These are phyloP conservation scores for Cetonia aurata DNA, from an alignment of 2,888 invertebrate genomes.

Conservation along the genomic window DNA sequence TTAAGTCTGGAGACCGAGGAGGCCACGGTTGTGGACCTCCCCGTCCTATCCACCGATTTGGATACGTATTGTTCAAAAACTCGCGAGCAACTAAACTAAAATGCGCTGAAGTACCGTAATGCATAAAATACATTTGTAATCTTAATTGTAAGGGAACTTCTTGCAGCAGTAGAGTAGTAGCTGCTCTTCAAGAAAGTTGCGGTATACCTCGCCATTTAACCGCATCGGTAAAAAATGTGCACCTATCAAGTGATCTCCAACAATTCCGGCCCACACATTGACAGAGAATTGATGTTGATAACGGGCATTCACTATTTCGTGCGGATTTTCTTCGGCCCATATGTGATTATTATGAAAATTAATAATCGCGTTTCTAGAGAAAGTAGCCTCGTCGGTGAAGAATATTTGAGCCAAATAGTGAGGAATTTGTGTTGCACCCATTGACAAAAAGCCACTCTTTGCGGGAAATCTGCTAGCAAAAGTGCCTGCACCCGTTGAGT, in stretches of 20 bases:
- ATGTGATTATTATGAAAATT: constrained; percentile 50
- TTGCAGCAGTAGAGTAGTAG: too few relatives aligned
- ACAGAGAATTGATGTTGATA: constrained; percentile 50
- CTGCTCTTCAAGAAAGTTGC: constrained; percentile 47
- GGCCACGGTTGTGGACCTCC: constrained; percentile 1
- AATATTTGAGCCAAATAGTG: constrained; percentile 32
- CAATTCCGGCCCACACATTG: constrained; percentile 52
- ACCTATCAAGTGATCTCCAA: constrained; percentile 50
- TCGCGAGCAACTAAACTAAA: too few relatives aligned
- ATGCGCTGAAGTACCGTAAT: too few relatives aligned
- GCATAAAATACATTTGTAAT: not conserved
- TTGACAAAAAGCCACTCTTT: constrained; percentile 8
- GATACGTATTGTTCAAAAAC: too few relatives aligned
- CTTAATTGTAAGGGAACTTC: not conserved
- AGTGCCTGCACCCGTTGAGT: constrained; percentile 11
- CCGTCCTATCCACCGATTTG: too few relatives aligned
- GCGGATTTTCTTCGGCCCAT: constrained; percentile 51
- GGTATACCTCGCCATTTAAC: constrained; percentile 48
- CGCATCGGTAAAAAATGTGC: constrained; percentile 47
- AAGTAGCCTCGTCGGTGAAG: constrained; percentile 50
- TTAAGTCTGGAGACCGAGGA: constrained; percentile 65
- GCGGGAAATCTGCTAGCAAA: constrained; percentile 5
- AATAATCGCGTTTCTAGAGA: constrained; percentile 46
- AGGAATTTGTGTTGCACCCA: constrained; percentile 4
- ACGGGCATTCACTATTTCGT: constrained; percentile 40